Conservation (phyloP, 2,113 vertebrate genomes). For the Perca schrenkii region DNA sequence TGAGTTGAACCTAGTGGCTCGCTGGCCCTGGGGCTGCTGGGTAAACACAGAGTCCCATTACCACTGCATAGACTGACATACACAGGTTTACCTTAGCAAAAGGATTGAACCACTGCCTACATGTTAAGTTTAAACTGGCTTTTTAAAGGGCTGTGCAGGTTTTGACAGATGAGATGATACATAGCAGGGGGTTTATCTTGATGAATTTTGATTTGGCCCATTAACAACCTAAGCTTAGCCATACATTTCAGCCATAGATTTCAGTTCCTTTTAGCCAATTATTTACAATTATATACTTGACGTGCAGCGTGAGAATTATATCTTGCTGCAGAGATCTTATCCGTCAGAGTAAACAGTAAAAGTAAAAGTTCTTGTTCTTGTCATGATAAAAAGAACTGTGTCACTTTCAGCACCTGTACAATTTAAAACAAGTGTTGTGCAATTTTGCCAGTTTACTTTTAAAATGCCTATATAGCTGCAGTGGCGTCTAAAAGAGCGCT, state of each 20-base stretch:
- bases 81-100: neutral
- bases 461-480: too few relatives aligned
- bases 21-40: neutral
- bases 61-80: neutral
- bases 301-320: too few relatives aligned
- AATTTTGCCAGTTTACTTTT: too few relatives aligned
- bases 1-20: slow-evolving; percentile 71
- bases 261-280: too few relatives aligned
- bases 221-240: neutral
- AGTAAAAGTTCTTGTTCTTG: too few relatives aligned
- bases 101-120: neutral
- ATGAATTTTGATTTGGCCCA: neutral
- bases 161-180: neutral
- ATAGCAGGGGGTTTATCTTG: neutral
- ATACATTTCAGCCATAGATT: too few relatives aligned
- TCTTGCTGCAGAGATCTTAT: neutral
- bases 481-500: too few relatives aligned
- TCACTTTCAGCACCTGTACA: neutral
- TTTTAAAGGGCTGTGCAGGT: neutral
- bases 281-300: too few relatives aligned
- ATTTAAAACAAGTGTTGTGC: too few relatives aligned
- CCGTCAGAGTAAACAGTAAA: neutral
- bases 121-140: neutral
- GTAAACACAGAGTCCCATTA: neutral
- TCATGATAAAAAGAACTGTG: neutral